Evolutionary conservation across 1,140 invertebrate species (phyloP), one percentile per base, ranked within the genome.

Genomic region (Drosophila fuyamai): DNA sequence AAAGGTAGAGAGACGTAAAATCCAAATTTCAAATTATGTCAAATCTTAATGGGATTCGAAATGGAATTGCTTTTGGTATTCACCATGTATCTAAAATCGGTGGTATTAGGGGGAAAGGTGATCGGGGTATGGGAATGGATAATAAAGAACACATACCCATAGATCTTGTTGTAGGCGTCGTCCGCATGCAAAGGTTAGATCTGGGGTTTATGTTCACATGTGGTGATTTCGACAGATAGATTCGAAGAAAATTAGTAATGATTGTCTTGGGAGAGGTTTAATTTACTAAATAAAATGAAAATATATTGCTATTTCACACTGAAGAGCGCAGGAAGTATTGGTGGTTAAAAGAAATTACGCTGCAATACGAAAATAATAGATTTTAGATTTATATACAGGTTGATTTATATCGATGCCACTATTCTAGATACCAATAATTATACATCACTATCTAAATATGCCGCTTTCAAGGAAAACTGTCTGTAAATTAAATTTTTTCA

Each of bases 21-120:
- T 54, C 62, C 60, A 66, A 76, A 76, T 76, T 65, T 77, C 73
- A 77, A 77, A 77, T 88, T 88, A 89, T 88, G 84, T 88, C 83
- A 88, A 88, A 88, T 89, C 84, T 89, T 88, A 88, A 88, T 83
- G 84, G 79, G 76, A 72, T 88, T 88, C 51, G 76, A 88, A 83
- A 79, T 82, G 71, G 68, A 71, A 76, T 83, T 82, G 68, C 71
- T 76, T 76, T 62, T 62, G 55, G 79, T 77, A 81, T 81, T 76
- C 67, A 32, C 41, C 56, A 35, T 44, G 23, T 76, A 60, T 68
- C 72, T 66, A 18, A 48, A 36, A 71, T 58, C 43, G 66, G 4
- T 47, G 50, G 23, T 5, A 32, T 67, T 47, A 43, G 59, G 10
- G 9, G 43, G 13, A 32, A 40, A 35, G 46, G 59, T 48, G 63